Percentiles rank a stretch among this genome's conserved stretches.
Conservation (phyloP, 2,888 invertebrate genomes). For the Pristionchus japonicus region DNA sequence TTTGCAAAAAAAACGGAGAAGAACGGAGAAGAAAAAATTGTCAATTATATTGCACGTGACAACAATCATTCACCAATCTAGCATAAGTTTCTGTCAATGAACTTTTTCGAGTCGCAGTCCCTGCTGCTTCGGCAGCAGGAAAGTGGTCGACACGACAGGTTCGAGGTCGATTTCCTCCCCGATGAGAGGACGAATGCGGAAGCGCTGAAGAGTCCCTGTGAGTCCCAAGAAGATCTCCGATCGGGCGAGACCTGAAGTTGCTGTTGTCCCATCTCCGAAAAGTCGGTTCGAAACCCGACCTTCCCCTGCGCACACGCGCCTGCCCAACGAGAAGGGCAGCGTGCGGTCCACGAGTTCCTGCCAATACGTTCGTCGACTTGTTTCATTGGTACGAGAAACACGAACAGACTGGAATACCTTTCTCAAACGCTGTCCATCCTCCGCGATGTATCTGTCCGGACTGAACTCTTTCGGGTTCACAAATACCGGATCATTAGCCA, state of each 20-base stretch:
- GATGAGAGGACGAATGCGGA: background rate
- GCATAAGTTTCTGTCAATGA: too few species aligned
- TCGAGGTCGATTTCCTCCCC: background rate
- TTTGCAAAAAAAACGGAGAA: too few species aligned
- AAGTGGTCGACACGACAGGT: background rate
- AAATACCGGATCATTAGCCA: constrained; percentile 3
- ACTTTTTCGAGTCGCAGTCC: too few species aligned
- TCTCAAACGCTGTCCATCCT: background rate
- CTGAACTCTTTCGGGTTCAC: background rate
- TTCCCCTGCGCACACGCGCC: background rate
- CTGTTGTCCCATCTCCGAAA: background rate
- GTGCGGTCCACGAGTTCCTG: background rate
- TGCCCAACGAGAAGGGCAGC: background rate
- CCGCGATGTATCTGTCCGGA: background rate
- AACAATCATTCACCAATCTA: too few species aligned
- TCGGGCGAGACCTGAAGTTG: background rate
- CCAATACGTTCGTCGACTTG: too few species aligned
- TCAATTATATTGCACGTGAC: too few species aligned
- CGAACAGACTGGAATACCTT: too few species aligned
- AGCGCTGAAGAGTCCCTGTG: background rate
- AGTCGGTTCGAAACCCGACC: too few species aligned
- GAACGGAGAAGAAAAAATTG: too few species aligned
- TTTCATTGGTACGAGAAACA: too few species aligned
- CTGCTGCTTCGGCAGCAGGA: too few species aligned
- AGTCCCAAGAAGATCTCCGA: background rate